Conservation (phyloP, 2,113 vertebrate genomes). For the Chionomys nivalis region DNA sequence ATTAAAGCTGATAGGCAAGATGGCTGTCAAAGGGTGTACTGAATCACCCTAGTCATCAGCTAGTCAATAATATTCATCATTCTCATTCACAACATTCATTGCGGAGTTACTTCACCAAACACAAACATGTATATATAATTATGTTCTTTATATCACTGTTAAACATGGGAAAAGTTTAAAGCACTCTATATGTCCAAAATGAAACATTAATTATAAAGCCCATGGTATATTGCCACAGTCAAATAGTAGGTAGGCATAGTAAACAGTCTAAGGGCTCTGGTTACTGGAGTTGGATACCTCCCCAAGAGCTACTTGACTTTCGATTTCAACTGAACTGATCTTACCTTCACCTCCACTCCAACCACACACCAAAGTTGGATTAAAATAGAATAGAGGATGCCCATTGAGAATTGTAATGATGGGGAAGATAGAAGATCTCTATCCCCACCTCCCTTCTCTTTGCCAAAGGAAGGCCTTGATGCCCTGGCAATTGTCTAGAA, state of each 20-base stretch:
- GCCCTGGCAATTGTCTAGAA: slow-evolving; percentile 22
- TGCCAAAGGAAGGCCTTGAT: not conserved
- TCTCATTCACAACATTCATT: not conserved
- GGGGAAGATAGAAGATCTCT: not conserved
- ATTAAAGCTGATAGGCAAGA: slow-evolving; percentile 6
- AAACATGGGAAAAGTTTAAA: not conserved
- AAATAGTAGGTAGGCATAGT: not conserved
- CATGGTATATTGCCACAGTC: not conserved
- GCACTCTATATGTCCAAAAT: slow-evolving; percentile 42
- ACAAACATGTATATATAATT: not conserved
- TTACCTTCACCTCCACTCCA: not conserved
- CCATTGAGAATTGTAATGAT: not conserved
- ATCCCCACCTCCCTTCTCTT: not conserved
- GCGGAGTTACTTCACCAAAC: not conserved
- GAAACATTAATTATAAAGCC: not conserved
- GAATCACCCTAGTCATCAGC: too few species aligned
- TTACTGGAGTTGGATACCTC: not conserved
- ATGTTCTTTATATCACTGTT: slow-evolving; percentile 1
- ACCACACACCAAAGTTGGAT: not conserved
- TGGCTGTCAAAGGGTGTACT: not conserved
- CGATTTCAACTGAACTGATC: slow-evolving; percentile 19
- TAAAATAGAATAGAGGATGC: not conserved
- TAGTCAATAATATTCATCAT: not conserved
- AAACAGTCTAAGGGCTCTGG: not conserved
- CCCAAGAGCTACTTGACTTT: not conserved